phyloP scores from a whole-genome alignment of 1,140 invertebrate species.

The Cydia strobilella region DNA sequence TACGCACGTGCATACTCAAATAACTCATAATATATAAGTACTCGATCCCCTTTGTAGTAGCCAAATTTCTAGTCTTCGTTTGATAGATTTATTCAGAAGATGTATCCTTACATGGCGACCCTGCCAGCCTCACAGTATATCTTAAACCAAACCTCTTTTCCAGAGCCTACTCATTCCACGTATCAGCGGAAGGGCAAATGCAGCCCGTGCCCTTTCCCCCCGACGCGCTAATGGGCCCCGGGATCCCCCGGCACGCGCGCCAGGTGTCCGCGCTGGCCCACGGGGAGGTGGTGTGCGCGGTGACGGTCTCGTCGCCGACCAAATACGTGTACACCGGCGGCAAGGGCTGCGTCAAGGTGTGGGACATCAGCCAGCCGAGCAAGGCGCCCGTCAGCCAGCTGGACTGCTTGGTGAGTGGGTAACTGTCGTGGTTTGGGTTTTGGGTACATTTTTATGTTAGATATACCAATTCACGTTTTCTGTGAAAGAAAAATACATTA shows the following conservation, averaged over 20 bases:
- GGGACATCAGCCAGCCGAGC: conserved; percentile 93
- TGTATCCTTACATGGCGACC: background rate
- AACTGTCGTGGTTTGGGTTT: conserved; percentile 59
- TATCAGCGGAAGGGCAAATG: conserved; percentile 90
- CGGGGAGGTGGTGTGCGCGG: conserved; percentile 96
- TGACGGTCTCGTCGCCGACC: conserved; percentile 95
- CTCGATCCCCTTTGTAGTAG: too few relatives aligned
- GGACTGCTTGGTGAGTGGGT: conserved; percentile 91
- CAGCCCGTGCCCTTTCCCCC: conserved; percentile 97
- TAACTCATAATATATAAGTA: too few relatives aligned
- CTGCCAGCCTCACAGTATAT: background rate
- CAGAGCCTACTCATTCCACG: conserved; percentile 96
- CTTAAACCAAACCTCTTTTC: conserved; percentile 43
- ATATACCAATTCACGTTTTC: background rate
- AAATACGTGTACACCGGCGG: conserved; percentile 99
- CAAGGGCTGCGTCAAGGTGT: conserved; percentile 98
- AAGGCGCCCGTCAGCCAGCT: conserved; percentile 89
- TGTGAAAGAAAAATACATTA: too few relatives aligned
- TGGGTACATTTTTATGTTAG: conserved; percentile 1
- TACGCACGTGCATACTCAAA: too few relatives aligned
- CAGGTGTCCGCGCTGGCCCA: conserved; percentile 97
- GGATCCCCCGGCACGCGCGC: conserved; percentile 95
- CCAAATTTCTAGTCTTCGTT: too few relatives aligned
- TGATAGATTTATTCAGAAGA: too few relatives aligned
- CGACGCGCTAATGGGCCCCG: conserved; percentile 95